Conservation (phyloP, 2,797 vertebrate genomes). For the Tokudaia muenninki region DNA sequence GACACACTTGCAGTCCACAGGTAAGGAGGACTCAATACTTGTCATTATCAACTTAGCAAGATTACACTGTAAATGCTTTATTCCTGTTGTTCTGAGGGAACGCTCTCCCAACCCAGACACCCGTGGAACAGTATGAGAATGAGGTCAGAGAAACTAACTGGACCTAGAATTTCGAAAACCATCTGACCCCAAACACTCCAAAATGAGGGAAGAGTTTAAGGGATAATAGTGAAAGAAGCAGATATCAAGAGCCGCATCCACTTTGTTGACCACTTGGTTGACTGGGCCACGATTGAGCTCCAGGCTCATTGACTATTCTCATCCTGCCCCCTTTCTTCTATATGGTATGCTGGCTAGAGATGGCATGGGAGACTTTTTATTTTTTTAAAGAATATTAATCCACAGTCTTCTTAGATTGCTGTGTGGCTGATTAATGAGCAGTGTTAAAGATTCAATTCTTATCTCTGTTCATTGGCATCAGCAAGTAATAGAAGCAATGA, state of each 20-base stretch:
- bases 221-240: neutral
- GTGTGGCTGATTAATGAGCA: neutral
- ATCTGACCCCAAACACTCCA: neutral
- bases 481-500: neutral
- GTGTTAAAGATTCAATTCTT: neutral
- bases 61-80: neutral
- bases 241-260: neutral
- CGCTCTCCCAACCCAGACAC: no score
- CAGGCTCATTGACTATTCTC: neutral
- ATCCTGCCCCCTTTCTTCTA: neutral
- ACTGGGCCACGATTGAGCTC: neutral
- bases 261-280: neutral
- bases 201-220: neutral
- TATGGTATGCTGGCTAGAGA: neutral
- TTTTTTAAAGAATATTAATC: neutral
- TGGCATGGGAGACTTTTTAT: neutral
- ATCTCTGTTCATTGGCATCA: neutral
- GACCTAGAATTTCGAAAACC: neutral
- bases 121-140: neutral
- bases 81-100: neutral
- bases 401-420: neutral
- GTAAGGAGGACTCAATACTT: neutral
- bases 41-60: neutral
- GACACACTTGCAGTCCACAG: neutral
- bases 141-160: neutral